Base-by-base conservation (phyloP, 2,888 invertebrate genomes). In the Callyntrura guangdongensis region DNA sequence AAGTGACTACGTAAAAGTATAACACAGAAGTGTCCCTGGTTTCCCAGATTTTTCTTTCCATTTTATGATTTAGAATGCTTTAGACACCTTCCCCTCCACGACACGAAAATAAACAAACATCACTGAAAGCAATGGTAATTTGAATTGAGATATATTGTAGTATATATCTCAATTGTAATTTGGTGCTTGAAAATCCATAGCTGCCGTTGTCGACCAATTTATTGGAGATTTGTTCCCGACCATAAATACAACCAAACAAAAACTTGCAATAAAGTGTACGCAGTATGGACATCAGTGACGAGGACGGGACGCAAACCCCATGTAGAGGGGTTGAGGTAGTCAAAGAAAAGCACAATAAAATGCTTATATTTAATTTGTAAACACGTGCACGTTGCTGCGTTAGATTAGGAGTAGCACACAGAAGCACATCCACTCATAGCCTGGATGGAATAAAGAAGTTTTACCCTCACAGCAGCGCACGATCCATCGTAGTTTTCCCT, bases 21-120 rank as follows among this genome's bases (percentile, higher is more conserved):
- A 47, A 22, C 17, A 20, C 6, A 47, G 45, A 72, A 72, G 45
- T 47, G 72, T 22, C 47, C 45, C 72, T 72, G 72, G 20, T 20
- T 72, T 72, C 72, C 47, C 1, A 9, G 47, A 72, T 47, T 72
- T 72, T 47, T 47, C 47, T 47, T 36, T 36, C 45, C 47, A 72
- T 72, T 72, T 36, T 72, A 72, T 72, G 72, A 72, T 72, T 72
- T 72, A 72, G 72, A 72, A 36, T 36, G 36, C 36, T 36, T 36
- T 17, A 6, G 47, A 17, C 45, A 36, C 36, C 36, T 36, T 36
- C 36, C 2, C 36, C 36, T 20, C 72, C 47, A 47, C 72, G 3
- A 9, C 20, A 72, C 17, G 47, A 72, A 47, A 72, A 47, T 72
- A 72, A 72, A 47, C 72, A 72, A 47, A 47, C 9, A 45, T 8